Percentiles rank a stretch among this genome's conserved stretches.
Conservation (phyloP, 2,797 vertebrate genomes). For the Microhierax caerulescens region DNA sequence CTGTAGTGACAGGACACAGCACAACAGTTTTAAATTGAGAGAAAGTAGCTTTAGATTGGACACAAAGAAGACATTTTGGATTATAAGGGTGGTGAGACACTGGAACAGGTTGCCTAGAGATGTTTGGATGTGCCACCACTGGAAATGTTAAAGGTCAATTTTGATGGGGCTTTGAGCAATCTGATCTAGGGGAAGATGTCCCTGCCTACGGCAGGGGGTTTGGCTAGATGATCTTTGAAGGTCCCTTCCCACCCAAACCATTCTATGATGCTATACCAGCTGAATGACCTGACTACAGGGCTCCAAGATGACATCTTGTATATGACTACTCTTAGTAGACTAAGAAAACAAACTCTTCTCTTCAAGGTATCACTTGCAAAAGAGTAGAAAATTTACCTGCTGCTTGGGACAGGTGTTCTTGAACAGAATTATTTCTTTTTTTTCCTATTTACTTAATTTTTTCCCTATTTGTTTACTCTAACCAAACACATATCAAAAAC, state of each 20-base stretch:
- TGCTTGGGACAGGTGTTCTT: background rate
- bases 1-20: background rate
- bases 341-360: background rate
- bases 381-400: background rate
- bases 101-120: background rate
- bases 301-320: background rate
- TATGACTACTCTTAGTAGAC: background rate
- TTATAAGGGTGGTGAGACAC: background rate
- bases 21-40: background rate
- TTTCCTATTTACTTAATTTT: background rate
- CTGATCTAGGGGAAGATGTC: background rate
- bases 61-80: background rate
- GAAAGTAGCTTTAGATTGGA: background rate
- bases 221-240: background rate
- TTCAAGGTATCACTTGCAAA: background rate
- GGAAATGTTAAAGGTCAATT: background rate
- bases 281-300: background rate
- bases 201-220: background rate
- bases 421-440: background rate
- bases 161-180: fast-evolving
- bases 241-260: background rate
- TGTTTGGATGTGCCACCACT: background rate
- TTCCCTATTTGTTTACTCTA: background rate
- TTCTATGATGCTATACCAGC: background rate
- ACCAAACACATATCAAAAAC: background rate